A percentile compares a stretch with the other conserved stretches of the same genome.
These are phyloP conservation scores for Trinectes maculatus DNA, from an alignment of 2,113 vertebrate genomes.

Conservation along the genomic window DNA sequence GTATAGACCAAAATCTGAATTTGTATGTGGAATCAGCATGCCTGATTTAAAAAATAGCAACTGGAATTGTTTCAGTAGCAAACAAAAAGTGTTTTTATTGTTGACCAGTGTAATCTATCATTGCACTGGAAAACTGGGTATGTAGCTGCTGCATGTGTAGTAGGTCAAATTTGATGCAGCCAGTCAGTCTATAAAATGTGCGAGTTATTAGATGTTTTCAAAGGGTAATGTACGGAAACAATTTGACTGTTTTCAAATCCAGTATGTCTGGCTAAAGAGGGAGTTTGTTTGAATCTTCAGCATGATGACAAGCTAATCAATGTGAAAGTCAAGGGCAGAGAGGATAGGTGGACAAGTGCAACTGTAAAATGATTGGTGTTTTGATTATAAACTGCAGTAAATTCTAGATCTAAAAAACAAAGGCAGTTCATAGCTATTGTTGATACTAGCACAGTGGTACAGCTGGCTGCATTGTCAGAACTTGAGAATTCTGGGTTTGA, in stretches of 20 bases:
- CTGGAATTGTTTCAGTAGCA: too few relatives aligned
- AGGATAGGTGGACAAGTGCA: background rate
- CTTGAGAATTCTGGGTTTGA: background rate
- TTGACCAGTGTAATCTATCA: too few relatives aligned
- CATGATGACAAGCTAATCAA: background rate
- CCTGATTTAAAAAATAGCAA: too few relatives aligned
- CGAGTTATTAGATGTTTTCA: background rate
- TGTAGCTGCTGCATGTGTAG: background rate
- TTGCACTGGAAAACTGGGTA: background rate
- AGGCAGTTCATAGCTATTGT: background rate
- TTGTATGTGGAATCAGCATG: too few relatives aligned
- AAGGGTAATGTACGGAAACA: background rate
- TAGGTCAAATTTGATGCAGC: background rate
- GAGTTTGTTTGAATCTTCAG: background rate
- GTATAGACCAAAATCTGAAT: too few relatives aligned
- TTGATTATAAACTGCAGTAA: constrained; percentile 1
- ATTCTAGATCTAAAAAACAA: background rate
- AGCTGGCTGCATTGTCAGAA: background rate
- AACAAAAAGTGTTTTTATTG: too few relatives aligned
- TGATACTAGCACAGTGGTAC: background rate
- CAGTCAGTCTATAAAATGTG: background rate
- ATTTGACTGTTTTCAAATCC: constrained; percentile 4
- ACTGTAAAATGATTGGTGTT: background rate
- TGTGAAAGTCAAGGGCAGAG: background rate
- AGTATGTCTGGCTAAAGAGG: background rate